These are phyloP conservation scores for Neosilurus hyrtlii DNA, from an alignment of 2,797 vertebrate species.

Conservation along the genomic window DNA sequence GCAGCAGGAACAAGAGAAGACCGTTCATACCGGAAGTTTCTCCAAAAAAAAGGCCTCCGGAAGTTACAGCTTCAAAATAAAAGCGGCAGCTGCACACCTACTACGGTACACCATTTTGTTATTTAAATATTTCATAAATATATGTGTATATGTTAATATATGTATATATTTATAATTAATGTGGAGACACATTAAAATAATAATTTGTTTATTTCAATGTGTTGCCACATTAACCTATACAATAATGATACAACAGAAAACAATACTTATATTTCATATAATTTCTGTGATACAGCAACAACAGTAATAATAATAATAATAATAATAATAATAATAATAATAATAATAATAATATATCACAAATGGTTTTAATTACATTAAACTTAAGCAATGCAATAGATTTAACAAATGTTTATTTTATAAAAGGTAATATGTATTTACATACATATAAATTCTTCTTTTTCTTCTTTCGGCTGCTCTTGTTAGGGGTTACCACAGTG, in stretches of 20 bases:
- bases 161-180: no score
- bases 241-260: background rate
- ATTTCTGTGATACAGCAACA: background rate
- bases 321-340: background rate
- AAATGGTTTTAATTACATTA: background rate
- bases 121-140: no score
- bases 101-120: background rate
- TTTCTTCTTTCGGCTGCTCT: no score
- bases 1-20: background rate
- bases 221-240: background rate
- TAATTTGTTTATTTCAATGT: no score
- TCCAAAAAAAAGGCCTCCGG: background rate
- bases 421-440: background rate
- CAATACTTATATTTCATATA: background rate
- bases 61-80: constrained; percentile 6
- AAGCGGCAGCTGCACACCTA: background rate
- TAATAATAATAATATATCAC: background rate
- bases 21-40: background rate
- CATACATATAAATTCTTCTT: background rate
- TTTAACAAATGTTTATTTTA: background rate
- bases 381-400: background rate
- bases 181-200: no score
- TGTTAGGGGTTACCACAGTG: no score
- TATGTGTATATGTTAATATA: no score
- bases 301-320: background rate